A percentile compares a stretch with the other conserved stretches of the same genome.
These are phyloP conservation scores for Characodon lateralis DNA, from an alignment of 2,797 vertebrate genomes.

Conservation along the genomic window DNA sequence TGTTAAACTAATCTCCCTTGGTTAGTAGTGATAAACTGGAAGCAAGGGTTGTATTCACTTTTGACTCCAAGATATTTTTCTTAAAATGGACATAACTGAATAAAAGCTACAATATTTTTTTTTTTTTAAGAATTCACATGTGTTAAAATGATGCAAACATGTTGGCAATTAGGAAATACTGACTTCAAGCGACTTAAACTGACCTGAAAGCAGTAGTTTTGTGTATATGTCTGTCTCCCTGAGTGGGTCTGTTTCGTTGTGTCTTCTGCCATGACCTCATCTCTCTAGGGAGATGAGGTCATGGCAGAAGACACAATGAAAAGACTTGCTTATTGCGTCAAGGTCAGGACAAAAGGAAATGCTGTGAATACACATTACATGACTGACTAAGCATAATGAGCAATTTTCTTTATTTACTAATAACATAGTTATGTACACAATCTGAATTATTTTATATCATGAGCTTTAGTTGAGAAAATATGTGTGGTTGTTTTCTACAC, in stretches of 20 bases:
- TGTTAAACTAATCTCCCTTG: constrained; percentile 11
- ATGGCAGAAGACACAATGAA: constrained; percentile 27
- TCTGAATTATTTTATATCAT: not conserved
- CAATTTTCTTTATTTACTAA: not conserved
- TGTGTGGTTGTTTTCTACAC: not conserved
- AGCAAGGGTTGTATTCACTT: not conserved
- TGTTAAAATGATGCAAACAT: not conserved
- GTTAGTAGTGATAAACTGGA: not conserved
- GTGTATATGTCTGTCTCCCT: not conserved
- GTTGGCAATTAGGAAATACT: not conserved
- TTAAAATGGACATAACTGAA: not conserved
- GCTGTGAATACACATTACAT: not conserved
- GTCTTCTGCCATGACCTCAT: constrained; percentile 33
- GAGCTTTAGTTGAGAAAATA: not conserved
- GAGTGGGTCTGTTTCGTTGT: not conserved
- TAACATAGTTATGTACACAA: not conserved
- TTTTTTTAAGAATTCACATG: not conserved
- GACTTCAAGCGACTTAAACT: not conserved
- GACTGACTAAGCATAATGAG: not conserved
- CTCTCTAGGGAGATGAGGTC: constrained; percentile 51
- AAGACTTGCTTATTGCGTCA: not conserved
- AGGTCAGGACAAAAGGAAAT: not conserved
- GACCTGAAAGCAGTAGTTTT: not conserved
- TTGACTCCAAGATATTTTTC: not conserved
- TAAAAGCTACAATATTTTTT: not conserved